Percentiles rank a stretch among this genome's conserved stretches.
Conservation (phyloP, 23 tunicate genomes). For the Diplosoma virens region DNA sequence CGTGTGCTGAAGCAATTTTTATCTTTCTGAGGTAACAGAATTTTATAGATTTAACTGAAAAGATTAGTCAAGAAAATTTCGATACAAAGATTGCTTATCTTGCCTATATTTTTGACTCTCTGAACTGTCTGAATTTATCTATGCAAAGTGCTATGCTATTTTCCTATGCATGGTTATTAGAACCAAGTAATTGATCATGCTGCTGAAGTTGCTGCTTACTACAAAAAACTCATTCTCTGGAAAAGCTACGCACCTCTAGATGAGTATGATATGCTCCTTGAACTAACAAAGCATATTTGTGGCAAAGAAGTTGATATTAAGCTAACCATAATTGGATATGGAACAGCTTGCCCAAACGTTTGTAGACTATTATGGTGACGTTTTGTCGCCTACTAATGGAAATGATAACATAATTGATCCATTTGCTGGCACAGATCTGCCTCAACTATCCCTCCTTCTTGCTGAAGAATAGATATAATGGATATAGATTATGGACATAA, state of each 20-base stretch:
- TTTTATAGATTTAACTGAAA: too few species aligned
- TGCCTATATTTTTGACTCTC: too few species aligned
- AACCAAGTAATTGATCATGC: too few species aligned
- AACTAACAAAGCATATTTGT: neutral
- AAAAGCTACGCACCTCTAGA: neutral
- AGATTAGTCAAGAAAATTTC: too few species aligned
- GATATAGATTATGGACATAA: slow-evolving; percentile 37
- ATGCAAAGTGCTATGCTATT: too few species aligned
- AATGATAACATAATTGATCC: slow-evolving; percentile 30
- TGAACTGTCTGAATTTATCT: too few species aligned
- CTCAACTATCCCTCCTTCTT: slow-evolving; percentile 28
- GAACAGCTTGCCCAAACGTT: slow-evolving; percentile 45
- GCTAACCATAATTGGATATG: neutral
- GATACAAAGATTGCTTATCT: neutral
- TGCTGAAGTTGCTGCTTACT: too few species aligned
- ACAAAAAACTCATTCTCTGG: too few species aligned
- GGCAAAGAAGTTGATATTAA: neutral
- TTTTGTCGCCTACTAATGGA: slow-evolving; percentile 26
- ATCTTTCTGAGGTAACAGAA: neutral
- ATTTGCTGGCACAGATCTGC: slow-evolving; percentile 41
- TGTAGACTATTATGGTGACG: slow-evolving; percentile 34
- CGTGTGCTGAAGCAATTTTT: neutral
- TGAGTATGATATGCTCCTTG: neutral
- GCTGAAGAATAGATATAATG: slow-evolving; percentile 41
- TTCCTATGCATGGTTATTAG: too few species aligned